Conservation (phyloP, 2,888 invertebrate genomes). For the Hypercompe scribonia region DNA sequence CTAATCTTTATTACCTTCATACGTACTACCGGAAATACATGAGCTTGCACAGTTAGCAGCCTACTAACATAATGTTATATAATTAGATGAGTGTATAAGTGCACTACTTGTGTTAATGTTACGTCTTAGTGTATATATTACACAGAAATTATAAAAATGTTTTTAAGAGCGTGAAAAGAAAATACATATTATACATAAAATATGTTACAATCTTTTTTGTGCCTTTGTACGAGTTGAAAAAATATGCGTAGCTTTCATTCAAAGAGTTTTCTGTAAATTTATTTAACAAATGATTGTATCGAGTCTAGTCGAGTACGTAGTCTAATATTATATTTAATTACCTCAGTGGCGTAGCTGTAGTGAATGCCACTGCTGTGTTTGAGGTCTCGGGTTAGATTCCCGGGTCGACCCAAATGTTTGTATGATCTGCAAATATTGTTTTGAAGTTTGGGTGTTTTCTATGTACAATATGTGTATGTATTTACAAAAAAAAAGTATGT, state of each 20-base stretch:
- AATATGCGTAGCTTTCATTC: background rate
- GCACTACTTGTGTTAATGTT: slow-evolving; percentile 6
- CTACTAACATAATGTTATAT: slow-evolving; percentile 17
- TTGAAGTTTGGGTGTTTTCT: too few relatives aligned
- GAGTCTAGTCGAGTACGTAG: too few relatives aligned
- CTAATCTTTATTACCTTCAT: background rate
- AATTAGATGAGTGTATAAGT: slow-evolving; percentile 15
- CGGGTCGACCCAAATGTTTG: too few relatives aligned
- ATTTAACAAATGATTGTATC: background rate
- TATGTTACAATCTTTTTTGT: background rate
- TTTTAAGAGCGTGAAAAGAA: slow-evolving; percentile 17
- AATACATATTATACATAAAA: background rate
- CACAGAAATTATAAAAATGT: slow-evolving; percentile 7
- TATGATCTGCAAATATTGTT: too few relatives aligned
- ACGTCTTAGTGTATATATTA: slow-evolving; percentile 6
- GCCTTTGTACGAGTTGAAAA: background rate
- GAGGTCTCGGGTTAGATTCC: too few relatives aligned
- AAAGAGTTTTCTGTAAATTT: background rate
- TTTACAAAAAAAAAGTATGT: too few relatives aligned
- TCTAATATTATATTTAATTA: too few relatives aligned
- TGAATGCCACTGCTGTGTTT: too few relatives aligned
- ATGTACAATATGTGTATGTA: too few relatives aligned
- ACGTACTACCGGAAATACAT: slow-evolving; percentile 13
- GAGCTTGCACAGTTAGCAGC: slow-evolving; percentile 6
- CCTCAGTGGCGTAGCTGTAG: too few relatives aligned